Evolutionary conservation across 2,888 invertebrate species (phyloP), one percentile per base, ranked within the genome.

Genomic region (Caradrina kadenii): DNA sequence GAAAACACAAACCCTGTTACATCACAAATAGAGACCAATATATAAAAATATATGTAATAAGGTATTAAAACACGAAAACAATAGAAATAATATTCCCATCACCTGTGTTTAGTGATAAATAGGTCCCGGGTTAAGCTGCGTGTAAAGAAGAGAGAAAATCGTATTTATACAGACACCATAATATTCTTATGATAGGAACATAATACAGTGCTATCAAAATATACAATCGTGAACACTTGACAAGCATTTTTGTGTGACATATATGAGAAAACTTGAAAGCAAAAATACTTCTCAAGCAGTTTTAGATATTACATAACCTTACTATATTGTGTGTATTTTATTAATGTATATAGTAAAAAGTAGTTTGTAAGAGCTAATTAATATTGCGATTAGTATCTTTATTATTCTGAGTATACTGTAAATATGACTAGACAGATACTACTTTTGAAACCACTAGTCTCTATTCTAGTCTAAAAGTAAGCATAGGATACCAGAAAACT

Each of bases 71-170:
- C 83, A 89, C 85, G 85, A 88, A 90, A 90, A 91, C 88, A 89
- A 90, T 87, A 93, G 77, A 91, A 93, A 93, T 90, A 91, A 91
- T 92, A 93, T 87, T 93, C 93, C 95, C 94, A 90, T 96, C 96
- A 96, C 96, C 96, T 96, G 96, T 87, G 90, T 94, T 95, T 96
- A 96, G 93, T 96, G 96, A 95, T 96, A 96, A 88, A 96, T 94
- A 94, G 95, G 93, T 95, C 96, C 96, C 95, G 95, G 94, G 93
- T 96, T 96, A 96, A 94, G 96, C 96, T 96, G 96, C 96, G 87
- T 96, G 96, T 95, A 96, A 96, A 96, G 94, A 95, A 95, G 94
- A 96, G 92, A 95, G 91, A 94, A 92, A 92, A 91, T 89, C 88
- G 76, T 90, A 89, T 94, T 93, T 93, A 93, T 90, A 94, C 83